Conservation (phyloP, 2,797 vertebrate species). For the Hylomyscus alleni region DNA sequence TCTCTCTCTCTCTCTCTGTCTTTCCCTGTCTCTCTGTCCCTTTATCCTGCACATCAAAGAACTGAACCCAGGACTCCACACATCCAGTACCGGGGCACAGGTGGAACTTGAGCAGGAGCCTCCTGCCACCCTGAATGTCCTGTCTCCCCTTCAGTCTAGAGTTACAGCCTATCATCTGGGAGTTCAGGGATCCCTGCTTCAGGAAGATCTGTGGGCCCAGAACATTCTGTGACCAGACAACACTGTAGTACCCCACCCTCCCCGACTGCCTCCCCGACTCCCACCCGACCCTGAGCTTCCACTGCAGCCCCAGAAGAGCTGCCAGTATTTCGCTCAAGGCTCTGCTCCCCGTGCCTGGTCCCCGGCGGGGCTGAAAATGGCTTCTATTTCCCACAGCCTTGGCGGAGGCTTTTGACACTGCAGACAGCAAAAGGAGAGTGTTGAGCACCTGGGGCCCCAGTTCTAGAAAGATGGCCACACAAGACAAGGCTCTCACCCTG, state of each 20-base stretch:
- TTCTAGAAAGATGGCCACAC: not conserved
- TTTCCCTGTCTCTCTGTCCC: too few species aligned
- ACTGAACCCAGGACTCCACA: not conserved
- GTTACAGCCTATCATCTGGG: not conserved
- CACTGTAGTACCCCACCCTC: fast-evolving
- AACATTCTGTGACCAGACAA: not conserved
- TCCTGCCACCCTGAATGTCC: fast-evolving
- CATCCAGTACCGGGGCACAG: not conserved
- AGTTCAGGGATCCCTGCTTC: not conserved
- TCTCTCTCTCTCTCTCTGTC: too few species aligned
- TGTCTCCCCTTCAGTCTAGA: too few species aligned
- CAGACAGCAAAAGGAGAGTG: not conserved
- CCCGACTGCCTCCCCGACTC: not conserved
- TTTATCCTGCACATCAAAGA: not conserved
- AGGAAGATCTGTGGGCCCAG: not conserved
- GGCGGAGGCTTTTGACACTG: not conserved
- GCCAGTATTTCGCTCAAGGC: not conserved
- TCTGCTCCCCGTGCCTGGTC: fast-evolving
- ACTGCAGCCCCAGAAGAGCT: not conserved
- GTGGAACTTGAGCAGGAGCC: fast-evolving
- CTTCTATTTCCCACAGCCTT: not conserved
- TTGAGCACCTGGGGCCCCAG: fast-evolving
- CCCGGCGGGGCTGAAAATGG: not conserved
- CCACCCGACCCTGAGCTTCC: not conserved
- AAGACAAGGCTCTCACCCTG: fast-evolving